Base-by-base conservation (phyloP, 2,797 vertebrate species). In the Hyperoplus lanceolatus region DNA sequence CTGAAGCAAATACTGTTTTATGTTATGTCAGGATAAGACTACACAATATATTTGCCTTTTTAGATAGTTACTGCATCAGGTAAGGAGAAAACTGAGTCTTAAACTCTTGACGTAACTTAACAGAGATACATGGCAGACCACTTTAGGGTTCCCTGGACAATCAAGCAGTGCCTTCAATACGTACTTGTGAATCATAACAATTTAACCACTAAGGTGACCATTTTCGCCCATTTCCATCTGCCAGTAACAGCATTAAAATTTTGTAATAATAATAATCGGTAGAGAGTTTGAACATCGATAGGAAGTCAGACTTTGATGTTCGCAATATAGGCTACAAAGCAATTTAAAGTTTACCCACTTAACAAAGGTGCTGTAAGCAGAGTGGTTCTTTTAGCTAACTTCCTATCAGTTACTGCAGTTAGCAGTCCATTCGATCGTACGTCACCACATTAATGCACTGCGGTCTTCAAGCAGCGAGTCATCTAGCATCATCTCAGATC, bases 231-330 rank as follows among this genome's bases (percentile, higher is more conserved):
- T 4, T 8, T 16, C 9, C 15, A 41, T 4, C 38, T 58, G 38
- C 14, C 21, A 56, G 54, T 56, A 38, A 4, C 8, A 21, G 45
- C 39, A 51, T 39, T 15, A 60, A 43, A 60, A 14, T 5, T 61
- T 11, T 50, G 16, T n/a, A n/a, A 29, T 29, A 29, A 29, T 29
- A 29, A 29, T 29, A 74, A 49, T 6, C 5, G 4, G 38, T 3
- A 36, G 49, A 50, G 9, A 18, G 12, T 53, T 15, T 63, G 43
- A 53, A 43, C 21, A 46, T 10, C 10, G 50, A 73, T 9, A 57
- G 9, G 13, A 73, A 41, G 11, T 78, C 18, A 66, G 18, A 70
- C 21, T 54, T 76, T 57, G 4, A 64, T 76, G 11, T 58, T 60
- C 43, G 14, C 16, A n/a, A 69, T 29, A 65, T 50, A 71, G 29